Base-by-base conservation (phyloP, 2,888 invertebrate species). In the Stenchaetothrips biformis region DNA sequence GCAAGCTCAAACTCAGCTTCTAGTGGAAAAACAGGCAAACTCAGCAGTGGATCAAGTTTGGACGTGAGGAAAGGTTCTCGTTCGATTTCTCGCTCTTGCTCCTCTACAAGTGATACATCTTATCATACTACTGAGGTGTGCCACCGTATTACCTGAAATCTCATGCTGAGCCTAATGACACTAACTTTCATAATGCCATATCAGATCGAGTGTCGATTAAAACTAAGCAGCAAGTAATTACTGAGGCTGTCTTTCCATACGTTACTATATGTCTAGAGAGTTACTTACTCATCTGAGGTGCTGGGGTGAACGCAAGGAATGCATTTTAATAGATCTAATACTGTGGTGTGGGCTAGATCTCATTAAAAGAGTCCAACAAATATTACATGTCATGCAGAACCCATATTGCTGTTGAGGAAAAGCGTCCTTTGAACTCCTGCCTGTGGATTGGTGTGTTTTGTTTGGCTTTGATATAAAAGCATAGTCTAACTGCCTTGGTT, bases 21-120 rank as follows among this genome's bases (percentile, higher is more conserved):
- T 74, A 74, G 67, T 74, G 67, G 67, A 74, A 74, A 74, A 74
- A 25, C 67, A 74, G 67, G 67, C 67, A 74, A 74, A 74, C 67
- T 11, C 25, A 25, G 67, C 67, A 74, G 67, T 74, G 67, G 67
- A 74, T 74, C 67, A 21, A 21, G 6, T 74, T 9, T 18, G 59
- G 59, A 18, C 18, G 25, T 25, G 7, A 25, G 21, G 21, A 67
- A 67, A 67, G 21, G 67, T 25, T 74, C 67, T 21, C 25, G 67
- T 21, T 74, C 67, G 1, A 21, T 25, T 8, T 74, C 67, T 7
- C 7, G 25, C 11, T 74, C 67, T 11, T 74, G 67, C 67, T 74
- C 67, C 67, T 74, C 67, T 3, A 74, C 67, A 74, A 74, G 67
- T 74, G 67, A 74, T 74, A 74, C 67, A 11, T 74, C 67, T 21